phyloP scores from a whole-genome alignment of 2,888 invertebrate species.

The Drosophila bunnanda region DNA sequence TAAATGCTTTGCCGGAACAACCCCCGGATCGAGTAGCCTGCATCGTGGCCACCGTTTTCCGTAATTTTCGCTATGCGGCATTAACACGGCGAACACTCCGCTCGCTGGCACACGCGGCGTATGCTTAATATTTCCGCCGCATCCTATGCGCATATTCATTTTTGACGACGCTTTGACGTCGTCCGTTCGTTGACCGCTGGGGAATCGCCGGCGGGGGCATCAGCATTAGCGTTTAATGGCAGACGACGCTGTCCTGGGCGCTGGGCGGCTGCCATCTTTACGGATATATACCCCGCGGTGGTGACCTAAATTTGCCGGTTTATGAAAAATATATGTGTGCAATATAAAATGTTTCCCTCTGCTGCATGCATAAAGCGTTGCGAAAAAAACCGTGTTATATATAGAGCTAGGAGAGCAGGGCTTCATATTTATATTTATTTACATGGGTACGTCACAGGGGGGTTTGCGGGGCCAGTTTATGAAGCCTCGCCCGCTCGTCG shows the following conservation, averaged over 20 bases:
- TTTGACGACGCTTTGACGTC: constrained; percentile 76
- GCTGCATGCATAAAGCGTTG: constrained; percentile 64
- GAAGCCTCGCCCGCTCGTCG: constrained; percentile 9
- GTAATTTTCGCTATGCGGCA: constrained; percentile 40
- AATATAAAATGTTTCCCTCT: constrained; percentile 61
- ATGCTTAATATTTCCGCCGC: constrained; percentile 77
- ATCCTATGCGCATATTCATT: constrained; percentile 75
- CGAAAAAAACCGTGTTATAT: constrained; percentile 14
- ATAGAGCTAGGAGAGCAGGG: constrained; percentile 15
- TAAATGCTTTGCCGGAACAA: neutral
- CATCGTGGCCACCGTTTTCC: constrained; percentile 22
- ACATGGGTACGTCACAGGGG: constrained; percentile 11
- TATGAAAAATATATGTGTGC: constrained; percentile 76
- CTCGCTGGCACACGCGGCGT: constrained; percentile 59
- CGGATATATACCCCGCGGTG: constrained; percentile 58
- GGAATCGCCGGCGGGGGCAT: constrained; percentile 58
- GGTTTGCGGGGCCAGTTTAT: constrained; percentile 20
- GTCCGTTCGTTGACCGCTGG: constrained; percentile 73
- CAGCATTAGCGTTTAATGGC: constrained; percentile 64
- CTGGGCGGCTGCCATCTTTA: constrained; percentile 40
- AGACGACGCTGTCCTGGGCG: constrained; percentile 38
- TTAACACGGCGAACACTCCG: constrained; percentile 43
- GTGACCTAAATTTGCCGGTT: constrained; percentile 75
- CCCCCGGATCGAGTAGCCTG: constrained; percentile 21
- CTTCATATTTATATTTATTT: constrained; percentile 58